Percentiles rank a stretch among this genome's conserved stretches.
Evolutionary conservation across 2,888 invertebrate species (phyloP).

Genomic region (Barypeithes pellucidus): DNA sequence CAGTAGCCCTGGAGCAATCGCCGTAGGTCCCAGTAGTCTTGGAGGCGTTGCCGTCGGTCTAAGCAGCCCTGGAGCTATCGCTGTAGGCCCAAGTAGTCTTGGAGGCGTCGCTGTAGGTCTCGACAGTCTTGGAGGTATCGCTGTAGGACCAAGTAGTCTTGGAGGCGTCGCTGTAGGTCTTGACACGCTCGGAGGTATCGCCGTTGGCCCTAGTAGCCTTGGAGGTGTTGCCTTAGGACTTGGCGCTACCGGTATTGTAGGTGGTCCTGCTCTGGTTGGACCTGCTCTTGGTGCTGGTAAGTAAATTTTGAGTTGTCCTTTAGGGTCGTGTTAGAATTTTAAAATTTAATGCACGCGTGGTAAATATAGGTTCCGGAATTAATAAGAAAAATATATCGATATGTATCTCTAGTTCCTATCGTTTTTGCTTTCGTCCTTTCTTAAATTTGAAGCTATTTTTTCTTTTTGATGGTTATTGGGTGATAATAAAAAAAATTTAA

Average conservation of each 20-base stretch:
- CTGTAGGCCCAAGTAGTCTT: not conserved
- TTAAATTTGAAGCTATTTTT: too few species aligned
- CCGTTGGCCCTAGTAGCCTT: not conserved
- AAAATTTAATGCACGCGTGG: too few species aligned
- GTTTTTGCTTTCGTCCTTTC: too few species aligned
- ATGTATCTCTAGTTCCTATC: too few species aligned
- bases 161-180: conserved; percentile 15
- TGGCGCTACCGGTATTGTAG: conserved; percentile 9
- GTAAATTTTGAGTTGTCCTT: not conserved
- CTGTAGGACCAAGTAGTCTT: conserved; percentile 10
- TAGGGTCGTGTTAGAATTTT: too few species aligned
- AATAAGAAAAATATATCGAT: too few species aligned
- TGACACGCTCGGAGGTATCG: not conserved
- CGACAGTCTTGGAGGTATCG: conserved; percentile 14
- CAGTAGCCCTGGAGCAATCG: not conserved
- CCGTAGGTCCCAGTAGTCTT: not conserved
- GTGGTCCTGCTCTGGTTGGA: conserved; percentile 10
- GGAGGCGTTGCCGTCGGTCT: conserved; percentile 15
- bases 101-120: conserved; percentile 13
- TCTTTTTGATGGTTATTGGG: not conserved
- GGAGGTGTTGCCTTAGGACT: conserved; percentile 11
- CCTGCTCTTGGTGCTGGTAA: conserved; percentile 43
- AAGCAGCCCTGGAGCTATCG: not conserved
- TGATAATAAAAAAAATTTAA: too few species aligned
- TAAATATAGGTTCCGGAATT: too few species aligned